Base-by-base conservation (phyloP, 2,888 invertebrate species). In the Pheosia gnoma region DNA sequence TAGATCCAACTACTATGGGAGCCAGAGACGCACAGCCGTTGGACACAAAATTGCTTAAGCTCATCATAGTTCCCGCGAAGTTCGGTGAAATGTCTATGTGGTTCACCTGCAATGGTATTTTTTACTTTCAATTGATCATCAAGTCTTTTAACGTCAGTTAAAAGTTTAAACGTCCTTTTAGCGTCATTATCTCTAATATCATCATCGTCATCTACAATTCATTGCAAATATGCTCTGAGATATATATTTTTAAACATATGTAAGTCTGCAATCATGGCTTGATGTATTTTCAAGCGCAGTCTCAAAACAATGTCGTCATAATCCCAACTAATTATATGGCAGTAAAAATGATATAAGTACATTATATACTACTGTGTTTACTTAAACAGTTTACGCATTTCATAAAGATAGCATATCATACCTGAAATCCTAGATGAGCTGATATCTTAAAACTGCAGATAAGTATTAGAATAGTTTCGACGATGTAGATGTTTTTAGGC, bases 51-150 rank as follows among this genome's bases (percentile, higher is more conserved):
- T 97, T 97, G 25, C 97, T 97, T 63, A 97, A 94, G 41, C 97
- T 97, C 96, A 98, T 97, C 72, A 97, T 89, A 0, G 96, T 95
- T 0, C 97, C 97, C 0, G 97, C 96, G 78, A 95, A 97, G 81
- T 96, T 97, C 0, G 97, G 97, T 0, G 97, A 95, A 59, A 98
- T 94, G 81, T 98, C 98, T 58, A 98, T 96, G 76, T 97, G 97
- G 84, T 97, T 97, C 0, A 95, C 95, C 93, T 95, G 91, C 3
- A 69, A 70, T 10, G 8, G 13, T n/a, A 0, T 47, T 51, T 13
- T 43, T 47, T n/a, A n/a, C n/a, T n/a, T n/a, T n/a, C n/a, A n/a
- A n/a, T n/a, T n/a, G n/a, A n/a, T n/a, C n/a, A n/a, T n/a, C 8
- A 41, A 41, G 25, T 25, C 25, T 41, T 41, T 41, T 7, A 41